A percentile compares a stretch with the other conserved stretches of the same genome.
phyloP scores from a whole-genome alignment of 2,888 invertebrate genomes.

The Mactromeris polynyma region DNA sequence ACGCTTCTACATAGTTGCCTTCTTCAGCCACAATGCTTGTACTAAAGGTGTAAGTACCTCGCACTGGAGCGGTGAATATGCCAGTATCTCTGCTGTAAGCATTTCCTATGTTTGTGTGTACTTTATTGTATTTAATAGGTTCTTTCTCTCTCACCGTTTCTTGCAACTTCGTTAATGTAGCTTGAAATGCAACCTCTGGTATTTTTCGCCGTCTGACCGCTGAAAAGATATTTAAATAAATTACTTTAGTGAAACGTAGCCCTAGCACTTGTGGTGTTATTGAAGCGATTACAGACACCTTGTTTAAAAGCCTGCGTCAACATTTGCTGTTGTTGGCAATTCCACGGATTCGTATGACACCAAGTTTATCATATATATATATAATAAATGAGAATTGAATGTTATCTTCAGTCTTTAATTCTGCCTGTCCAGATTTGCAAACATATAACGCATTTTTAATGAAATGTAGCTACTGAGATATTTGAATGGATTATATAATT shows the following conservation, averaged over 20 bases:
- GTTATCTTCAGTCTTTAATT: too few species aligned
- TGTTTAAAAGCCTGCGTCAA: too few species aligned
- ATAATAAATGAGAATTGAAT: too few species aligned
- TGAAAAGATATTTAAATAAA: not conserved
- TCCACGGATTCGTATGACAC: too few species aligned
- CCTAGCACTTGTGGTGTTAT: too few species aligned
- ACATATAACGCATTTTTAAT: too few species aligned
- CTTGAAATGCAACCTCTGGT: conserved; percentile 23
- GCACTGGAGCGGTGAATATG: not conserved
- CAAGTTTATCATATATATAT: too few species aligned
- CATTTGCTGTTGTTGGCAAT: too few species aligned
- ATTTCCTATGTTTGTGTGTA: conserved; percentile 16
- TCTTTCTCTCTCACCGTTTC: not conserved
- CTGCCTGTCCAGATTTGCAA: too few species aligned
- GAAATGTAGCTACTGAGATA: too few species aligned
- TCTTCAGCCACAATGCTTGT: conserved; percentile 18
- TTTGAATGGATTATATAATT: too few species aligned
- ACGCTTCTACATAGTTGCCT: conserved; percentile 21
- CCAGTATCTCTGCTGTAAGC: conserved; percentile 22
- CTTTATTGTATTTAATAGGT: conserved; percentile 13
- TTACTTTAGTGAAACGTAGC: not conserved
- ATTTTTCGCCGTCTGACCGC: not conserved
- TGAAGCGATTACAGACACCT: too few species aligned
- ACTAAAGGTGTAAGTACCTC: conserved; percentile 13
- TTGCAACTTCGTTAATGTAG: not conserved